Conservation (phyloP, 2,888 invertebrate species). For the Pandemis heparana region DNA sequence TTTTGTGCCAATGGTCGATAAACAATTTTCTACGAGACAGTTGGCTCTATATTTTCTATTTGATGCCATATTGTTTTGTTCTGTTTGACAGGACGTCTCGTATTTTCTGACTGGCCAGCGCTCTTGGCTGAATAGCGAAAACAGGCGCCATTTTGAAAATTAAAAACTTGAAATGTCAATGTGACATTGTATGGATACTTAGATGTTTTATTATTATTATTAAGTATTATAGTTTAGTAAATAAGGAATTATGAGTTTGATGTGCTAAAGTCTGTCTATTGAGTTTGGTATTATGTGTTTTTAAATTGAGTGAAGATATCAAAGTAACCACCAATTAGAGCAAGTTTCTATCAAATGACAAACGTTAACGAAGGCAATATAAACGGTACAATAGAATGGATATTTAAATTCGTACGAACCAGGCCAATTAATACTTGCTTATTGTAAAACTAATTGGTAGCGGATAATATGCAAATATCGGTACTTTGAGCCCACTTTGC, state of each 20-base stretch:
- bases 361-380: slow-evolving; percentile 25
- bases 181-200: background rate
- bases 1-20: background rate
- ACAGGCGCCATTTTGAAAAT: background rate
- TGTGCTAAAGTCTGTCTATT: no score
- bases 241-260: no score
- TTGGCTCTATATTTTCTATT: slow-evolving; percentile 3
- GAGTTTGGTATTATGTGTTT: no score
- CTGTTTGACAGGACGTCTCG: background rate
- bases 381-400: slow-evolving; percentile 18
- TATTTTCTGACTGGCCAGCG: background rate
- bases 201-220: no score
- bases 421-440: slow-evolving; percentile 36
- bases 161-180: slow-evolving; percentile 1
- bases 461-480: slow-evolving; percentile 39
- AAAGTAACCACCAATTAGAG: background rate
- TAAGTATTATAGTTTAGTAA: no score
- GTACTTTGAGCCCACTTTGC: slow-evolving; percentile 14
- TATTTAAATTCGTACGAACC: slow-evolving; percentile 27
- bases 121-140: background rate
- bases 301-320: background rate
- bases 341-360: slow-evolving; percentile 1
- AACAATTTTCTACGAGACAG: slow-evolving; percentile 7
- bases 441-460: slow-evolving; percentile 41
- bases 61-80: background rate